These are phyloP conservation scores for Stratiomys singularior DNA, from an alignment of 2,888 invertebrate species.

Conservation along the genomic window DNA sequence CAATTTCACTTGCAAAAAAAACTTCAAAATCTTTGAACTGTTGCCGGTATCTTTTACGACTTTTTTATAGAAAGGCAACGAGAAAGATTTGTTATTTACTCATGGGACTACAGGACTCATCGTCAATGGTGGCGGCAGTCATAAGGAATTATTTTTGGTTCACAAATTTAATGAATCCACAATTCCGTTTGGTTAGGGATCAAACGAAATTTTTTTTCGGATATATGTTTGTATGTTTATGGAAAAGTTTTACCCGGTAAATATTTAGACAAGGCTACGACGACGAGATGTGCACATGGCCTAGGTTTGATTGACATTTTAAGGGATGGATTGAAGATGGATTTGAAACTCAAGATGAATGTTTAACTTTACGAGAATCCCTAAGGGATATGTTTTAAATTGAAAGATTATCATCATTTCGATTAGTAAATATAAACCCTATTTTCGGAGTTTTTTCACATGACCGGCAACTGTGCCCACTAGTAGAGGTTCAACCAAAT, in stretches of 20 bases:
- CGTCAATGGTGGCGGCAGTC: background rate
- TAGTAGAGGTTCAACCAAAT: no score
- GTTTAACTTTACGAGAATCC: constrained; percentile 36
- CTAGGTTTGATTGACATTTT: constrained; percentile 36
- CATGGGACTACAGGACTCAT: background rate
- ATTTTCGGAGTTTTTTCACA: no score
- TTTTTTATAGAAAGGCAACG: constrained; percentile 1
- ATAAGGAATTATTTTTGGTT: constrained; percentile 39
- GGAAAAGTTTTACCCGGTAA: constrained; percentile 24
- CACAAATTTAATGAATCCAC: constrained; percentile 46
- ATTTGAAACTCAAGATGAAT: background rate
- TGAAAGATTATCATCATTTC: constrained; percentile 20
- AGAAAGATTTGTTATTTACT: constrained; percentile 21
- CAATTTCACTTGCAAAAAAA: constrained; percentile 1
- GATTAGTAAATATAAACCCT: background rate
- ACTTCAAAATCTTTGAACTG: constrained; percentile 18
- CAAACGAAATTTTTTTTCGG: constrained; percentile 43
- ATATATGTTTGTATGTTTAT: constrained; percentile 41
- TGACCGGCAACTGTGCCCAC: no score
- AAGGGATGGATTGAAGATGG: background rate
- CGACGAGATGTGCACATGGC: constrained; percentile 12
- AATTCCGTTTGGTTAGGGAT: constrained; percentile 45
- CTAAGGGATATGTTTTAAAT: constrained; percentile 41
- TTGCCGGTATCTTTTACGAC: constrained; percentile 35
- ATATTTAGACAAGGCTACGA: constrained; percentile 37